Percentiles rank a stretch among this genome's conserved stretches.
phyloP scores from a whole-genome alignment of 2,888 invertebrate species.

The Diaperis boleti region DNA sequence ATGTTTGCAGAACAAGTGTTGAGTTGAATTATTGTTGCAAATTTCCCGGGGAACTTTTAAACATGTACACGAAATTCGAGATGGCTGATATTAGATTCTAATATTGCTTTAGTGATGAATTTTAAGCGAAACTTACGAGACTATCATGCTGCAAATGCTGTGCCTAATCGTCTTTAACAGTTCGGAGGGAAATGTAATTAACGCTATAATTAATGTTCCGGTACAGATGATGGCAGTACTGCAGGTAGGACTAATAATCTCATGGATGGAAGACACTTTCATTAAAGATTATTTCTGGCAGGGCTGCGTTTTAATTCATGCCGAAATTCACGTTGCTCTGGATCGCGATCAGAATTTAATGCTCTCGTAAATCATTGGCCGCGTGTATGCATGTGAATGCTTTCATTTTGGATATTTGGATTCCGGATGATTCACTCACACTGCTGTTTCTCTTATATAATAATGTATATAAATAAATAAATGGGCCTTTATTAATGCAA shows the following conservation, averaged over 20 bases:
- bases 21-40: constrained; percentile 4
- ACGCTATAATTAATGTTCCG: constrained; percentile 60
- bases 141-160: constrained; percentile 40
- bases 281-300: constrained; percentile 45
- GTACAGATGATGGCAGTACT: constrained; percentile 53
- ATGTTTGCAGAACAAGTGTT: constrained; percentile 8
- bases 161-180: constrained; percentile 46
- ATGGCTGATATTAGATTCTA: constrained; percentile 8
- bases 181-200: constrained; percentile 59
- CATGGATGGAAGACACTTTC: constrained; percentile 44
- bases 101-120: constrained; percentile 37
- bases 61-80: background rate
- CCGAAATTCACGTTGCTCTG: background rate
- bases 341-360: too few species aligned
- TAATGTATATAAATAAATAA: too few species aligned
- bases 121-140: constrained; percentile 40
- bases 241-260: constrained; percentile 51
- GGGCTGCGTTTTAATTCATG: constrained; percentile 2
- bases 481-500: too few species aligned
- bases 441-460: too few species aligned
- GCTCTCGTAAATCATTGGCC: too few species aligned
- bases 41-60: background rate
- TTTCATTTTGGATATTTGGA: too few species aligned
- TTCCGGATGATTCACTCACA: too few species aligned
- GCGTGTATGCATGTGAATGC: too few species aligned